phyloP scores from a whole-genome alignment of 37 sponge, comb jelly and placozoan genomes.

The Eunapius fragilis region DNA sequence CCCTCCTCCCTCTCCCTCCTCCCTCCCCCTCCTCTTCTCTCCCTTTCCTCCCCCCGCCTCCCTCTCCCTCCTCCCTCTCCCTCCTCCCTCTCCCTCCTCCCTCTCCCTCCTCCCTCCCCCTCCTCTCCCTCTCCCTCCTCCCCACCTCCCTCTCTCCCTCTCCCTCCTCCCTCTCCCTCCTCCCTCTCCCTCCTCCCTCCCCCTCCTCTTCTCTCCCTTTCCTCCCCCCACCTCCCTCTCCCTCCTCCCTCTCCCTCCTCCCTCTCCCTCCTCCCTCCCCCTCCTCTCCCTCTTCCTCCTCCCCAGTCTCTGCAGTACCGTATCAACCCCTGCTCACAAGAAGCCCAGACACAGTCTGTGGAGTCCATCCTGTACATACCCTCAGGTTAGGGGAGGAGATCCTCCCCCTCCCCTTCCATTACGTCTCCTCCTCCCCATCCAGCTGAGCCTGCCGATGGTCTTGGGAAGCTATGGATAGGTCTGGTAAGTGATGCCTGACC shows the following conservation, averaged over 20 bases:
- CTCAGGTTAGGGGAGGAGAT: slow-evolving; percentile 8
- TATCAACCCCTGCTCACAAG: slow-evolving; percentile 72
- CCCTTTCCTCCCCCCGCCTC: background rate
- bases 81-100: background rate
- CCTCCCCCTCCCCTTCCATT: background rate
- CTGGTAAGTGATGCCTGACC: slow-evolving; percentile 58
- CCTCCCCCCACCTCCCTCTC: background rate
- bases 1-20: background rate
- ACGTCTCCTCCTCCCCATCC: background rate
- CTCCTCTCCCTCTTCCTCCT: background rate
- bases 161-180: background rate
- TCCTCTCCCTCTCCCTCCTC: background rate
- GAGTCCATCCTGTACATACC: slow-evolving; percentile 79
- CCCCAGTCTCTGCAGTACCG: slow-evolving; percentile 55
- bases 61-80: background rate
- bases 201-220: too few relatives aligned
- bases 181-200: too few relatives aligned
- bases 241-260: background rate
- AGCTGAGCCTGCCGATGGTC: slow-evolving; percentile 28
- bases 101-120: background rate
- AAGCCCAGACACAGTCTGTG: slow-evolving; percentile 65
- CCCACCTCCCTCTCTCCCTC: background rate
- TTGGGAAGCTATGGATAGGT: slow-evolving; percentile 82
- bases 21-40: background rate
- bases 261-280: background rate